A percentile compares a stretch with the other conserved stretches of the same genome.
Conservation (phyloP, 2,113 vertebrate species). For the Hydrochoerus hydrochaeris region DNA sequence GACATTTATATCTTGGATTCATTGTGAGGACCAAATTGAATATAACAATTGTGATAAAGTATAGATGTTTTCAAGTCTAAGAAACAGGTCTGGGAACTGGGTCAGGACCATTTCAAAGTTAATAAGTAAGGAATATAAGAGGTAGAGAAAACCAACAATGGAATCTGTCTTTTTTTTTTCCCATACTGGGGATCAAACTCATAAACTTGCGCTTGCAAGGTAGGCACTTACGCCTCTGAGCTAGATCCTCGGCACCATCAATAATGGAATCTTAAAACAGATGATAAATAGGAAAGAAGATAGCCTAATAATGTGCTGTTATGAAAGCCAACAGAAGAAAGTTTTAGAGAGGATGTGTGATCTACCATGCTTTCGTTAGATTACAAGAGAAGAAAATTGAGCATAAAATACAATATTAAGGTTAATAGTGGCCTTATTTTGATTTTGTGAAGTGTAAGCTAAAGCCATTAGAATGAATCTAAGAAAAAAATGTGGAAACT, state of each 20-base stretch:
- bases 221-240: too few relatives aligned
- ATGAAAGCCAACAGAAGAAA: not conserved
- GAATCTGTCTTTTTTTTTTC: not conserved
- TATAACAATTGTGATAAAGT: not conserved
- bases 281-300: not conserved
- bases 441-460: not conserved
- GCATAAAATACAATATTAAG: not conserved
- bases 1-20: not conserved
- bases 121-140: not conserved
- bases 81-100: not conserved
- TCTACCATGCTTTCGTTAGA: not conserved
- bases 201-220: too few relatives aligned
- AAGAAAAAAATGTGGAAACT: not conserved
- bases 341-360: not conserved
- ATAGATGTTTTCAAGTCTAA: not conserved
- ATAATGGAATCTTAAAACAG: not conserved
- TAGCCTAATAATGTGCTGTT: not conserved
- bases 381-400: not conserved
- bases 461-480: not conserved
- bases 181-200: too few relatives aligned
- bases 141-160: not conserved
- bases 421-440: not conserved
- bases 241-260: too few relatives aligned
- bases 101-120: not conserved
- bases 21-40: not conserved